Percentiles rank a stretch among this genome's conserved stretches.
Conservation (phyloP, 2,797 vertebrate species). For the Enteromius treurensis region DNA sequence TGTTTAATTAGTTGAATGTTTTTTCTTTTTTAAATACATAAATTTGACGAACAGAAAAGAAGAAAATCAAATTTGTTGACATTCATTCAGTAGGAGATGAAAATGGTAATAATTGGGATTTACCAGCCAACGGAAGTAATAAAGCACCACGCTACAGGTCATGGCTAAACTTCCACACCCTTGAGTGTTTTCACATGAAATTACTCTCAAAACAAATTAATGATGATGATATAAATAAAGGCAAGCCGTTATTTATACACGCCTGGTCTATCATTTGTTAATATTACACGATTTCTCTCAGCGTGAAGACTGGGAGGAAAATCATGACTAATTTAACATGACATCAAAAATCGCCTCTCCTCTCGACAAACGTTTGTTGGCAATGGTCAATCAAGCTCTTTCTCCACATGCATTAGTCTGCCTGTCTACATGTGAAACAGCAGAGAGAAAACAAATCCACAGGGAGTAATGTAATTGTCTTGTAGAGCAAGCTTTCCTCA, state of each 20-base stretch:
- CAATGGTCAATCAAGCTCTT: constrained; percentile 53
- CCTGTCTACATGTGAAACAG: constrained; percentile 41
- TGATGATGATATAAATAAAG: constrained; percentile 23
- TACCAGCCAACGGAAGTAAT: neutral
- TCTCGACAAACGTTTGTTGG: constrained; percentile 44
- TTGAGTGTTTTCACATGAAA: constrained; percentile 20
- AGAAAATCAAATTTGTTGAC: neutral
- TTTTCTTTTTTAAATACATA: no score
- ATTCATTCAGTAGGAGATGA: neutral
- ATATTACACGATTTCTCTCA: constrained; percentile 33
- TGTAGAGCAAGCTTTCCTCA: constrained; percentile 44
- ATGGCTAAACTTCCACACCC: neutral
- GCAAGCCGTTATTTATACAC: constrained; percentile 31
- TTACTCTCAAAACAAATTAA: constrained; percentile 28
- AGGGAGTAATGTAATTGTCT: constrained; percentile 52
- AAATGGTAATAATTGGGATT: constrained; percentile 18
- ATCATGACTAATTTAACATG: constrained; percentile 50
- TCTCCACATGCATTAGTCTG: constrained; percentile 48
- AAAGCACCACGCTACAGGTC: neutral
- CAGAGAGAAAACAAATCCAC: constrained; percentile 41
- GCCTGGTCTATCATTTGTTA: constrained; percentile 26
- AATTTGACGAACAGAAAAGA: neutral
- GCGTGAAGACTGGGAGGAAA: constrained; percentile 38
- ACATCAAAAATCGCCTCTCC: constrained; percentile 49
- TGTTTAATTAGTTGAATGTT: neutral